phyloP scores from a whole-genome alignment of 2,113 vertebrate species.

The Podocnemis expansa region DNA sequence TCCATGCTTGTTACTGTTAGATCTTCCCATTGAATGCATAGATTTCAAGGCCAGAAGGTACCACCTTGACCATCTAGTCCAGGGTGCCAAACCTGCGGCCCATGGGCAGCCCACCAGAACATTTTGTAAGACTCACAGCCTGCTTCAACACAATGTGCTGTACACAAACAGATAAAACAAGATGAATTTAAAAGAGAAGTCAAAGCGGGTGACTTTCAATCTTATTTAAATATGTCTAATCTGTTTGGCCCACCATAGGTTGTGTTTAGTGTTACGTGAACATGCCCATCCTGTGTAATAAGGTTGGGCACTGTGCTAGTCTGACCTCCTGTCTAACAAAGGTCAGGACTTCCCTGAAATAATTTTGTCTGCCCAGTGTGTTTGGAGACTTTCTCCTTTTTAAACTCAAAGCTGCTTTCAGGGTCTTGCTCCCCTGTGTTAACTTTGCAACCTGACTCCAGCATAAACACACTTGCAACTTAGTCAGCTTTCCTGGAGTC shows the following conservation, averaged over 20 bases:
- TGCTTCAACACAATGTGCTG: neutral
- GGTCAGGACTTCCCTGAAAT: neutral
- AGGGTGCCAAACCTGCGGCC: neutral
- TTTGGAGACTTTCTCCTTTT: too few relatives aligned
- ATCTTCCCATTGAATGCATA: neutral
- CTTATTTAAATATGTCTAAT: neutral
- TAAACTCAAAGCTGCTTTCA: too few relatives aligned
- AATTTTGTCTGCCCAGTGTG: neutral
- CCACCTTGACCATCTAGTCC: neutral
- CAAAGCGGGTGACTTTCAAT: neutral
- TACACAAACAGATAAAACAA: neutral
- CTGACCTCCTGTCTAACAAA: neutral
- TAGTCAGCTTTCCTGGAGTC: neutral
- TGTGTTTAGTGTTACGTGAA: neutral
- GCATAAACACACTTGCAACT: neutral
- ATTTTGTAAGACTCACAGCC: neutral
- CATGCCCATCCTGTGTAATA: neutral
- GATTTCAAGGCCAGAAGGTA: neutral
- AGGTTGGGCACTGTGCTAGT: neutral
- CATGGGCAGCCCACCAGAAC: neutral
- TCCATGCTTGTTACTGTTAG: neutral
- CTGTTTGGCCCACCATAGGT: neutral
- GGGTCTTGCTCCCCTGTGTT: neutral
- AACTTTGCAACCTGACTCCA: accelerated
- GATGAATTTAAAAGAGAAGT: neutral